phyloP scores from a whole-genome alignment of 2,888 invertebrate species.

The Pollenia amentaria region DNA sequence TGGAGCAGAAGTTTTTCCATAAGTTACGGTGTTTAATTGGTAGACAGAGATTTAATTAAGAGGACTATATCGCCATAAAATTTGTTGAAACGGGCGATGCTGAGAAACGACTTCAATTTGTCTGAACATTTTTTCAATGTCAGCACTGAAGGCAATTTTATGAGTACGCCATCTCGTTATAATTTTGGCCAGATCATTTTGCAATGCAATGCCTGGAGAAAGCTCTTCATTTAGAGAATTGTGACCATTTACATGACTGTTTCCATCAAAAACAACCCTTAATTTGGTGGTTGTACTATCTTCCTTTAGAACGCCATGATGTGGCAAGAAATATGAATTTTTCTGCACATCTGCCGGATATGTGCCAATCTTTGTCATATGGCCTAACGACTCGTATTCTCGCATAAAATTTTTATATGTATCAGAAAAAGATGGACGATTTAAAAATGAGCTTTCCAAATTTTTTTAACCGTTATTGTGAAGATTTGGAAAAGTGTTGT shows the following conservation, averaged over 20 bases:
- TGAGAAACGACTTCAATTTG: not conserved
- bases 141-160: not conserved
- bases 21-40: not conserved
- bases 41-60: not conserved
- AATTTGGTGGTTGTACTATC: conserved; percentile 60
- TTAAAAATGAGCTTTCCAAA: not conserved
- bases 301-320: conserved; percentile 63
- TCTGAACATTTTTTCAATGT: not conserved
- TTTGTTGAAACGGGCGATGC: not conserved
- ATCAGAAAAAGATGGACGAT: not conserved
- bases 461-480: not conserved
- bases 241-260: not conserved
- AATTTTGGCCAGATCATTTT: not conserved
- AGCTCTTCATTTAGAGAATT: not conserved
- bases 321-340: conserved; percentile 54
- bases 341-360: not conserved
- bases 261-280: conserved; percentile 41
- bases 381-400: not conserved
- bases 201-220: not conserved
- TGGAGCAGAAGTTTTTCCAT: not conserved
- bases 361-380: not conserved
- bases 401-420: not conserved
- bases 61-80: not conserved
- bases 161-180: not conserved
- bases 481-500: not conserved